Evolutionary conservation across 2,797 vertebrate genomes (phyloP), one percentile per base, ranked within the genome.

Genomic region (Sebastes flavidus): DNA sequence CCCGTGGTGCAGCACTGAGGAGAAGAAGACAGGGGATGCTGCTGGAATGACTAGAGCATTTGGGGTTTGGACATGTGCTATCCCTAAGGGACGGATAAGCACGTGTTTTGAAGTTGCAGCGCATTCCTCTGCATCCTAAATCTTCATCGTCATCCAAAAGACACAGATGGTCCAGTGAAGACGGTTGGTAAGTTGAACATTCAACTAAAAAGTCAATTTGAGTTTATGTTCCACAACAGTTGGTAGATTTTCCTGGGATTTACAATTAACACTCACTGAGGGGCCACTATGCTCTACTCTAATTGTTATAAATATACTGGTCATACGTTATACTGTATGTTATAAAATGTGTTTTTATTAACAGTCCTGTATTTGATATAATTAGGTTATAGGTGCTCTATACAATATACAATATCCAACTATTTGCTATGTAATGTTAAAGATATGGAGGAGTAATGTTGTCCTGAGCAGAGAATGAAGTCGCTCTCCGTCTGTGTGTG

Each of bases 61-160:
- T 85, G 83, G 87, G 87, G 74, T 85, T 89, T 84, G 78, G 82
- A 91, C 93, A 95, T 89, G 92, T 94, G 94, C 86, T 80, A 10
- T 86, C 88, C 93, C 89, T 61, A 13, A 92, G 91, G 92, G 87
- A 89, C 78, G 67, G 72, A 83, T 70, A 32, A 52, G 72, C 94
- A 94, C 91, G 86, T 95, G 92, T 88, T 88, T 83, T 46, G n/a
- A 85, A 84, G 83, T 87, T 85, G 81, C 59, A 72, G 71, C 6
- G 29, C 77, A 60, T 72, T 85, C 38, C 46, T 77, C 60, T 73
- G 3, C 30, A 42, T 83, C 81, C 70, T 65, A 90, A 92, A 79
- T 82, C 70, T 84, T 77, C 4, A 9, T 63, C 20, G 6, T 84
- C 81, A 75, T 87, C 78, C 58, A 72, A 89, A 80, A 84, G 58